phyloP scores from a whole-genome alignment of 2,888 invertebrate genomes.

The Cataglyphis cursor region DNA sequence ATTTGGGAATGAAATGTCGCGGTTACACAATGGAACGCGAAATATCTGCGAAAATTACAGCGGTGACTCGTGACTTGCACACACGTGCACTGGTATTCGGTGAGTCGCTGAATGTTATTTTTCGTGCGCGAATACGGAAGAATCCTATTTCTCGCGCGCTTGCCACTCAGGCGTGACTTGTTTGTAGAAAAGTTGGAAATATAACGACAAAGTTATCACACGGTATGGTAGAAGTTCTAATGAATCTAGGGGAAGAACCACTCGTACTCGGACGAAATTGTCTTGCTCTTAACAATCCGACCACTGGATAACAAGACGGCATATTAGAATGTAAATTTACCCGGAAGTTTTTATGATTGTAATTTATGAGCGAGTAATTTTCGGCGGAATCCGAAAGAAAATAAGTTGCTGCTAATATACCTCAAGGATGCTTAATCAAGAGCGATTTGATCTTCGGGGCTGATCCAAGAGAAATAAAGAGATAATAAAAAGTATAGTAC shows the following conservation, averaged over 20 bases:
- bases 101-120: constrained; percentile 37
- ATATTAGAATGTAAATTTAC: constrained; percentile 52
- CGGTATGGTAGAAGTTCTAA: constrained; percentile 49
- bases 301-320: constrained; percentile 40
- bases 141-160: constrained; percentile 46
- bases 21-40: constrained; percentile 17
- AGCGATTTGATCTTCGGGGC: background rate
- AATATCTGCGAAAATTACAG: constrained; percentile 47
- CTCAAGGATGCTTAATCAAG: constrained; percentile 7
- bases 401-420: constrained; percentile 24
- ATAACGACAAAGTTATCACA: constrained; percentile 55
- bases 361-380: constrained; percentile 47
- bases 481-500: background rate
- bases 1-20: background rate
- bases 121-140: constrained; percentile 31
- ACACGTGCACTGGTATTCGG: constrained; percentile 25
- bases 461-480: background rate
- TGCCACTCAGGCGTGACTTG: constrained; percentile 51
- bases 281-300: constrained; percentile 45
- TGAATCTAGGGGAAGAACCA: constrained; percentile 48
- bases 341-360: constrained; percentile 38
- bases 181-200: constrained; percentile 56
- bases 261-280: constrained; percentile 43
- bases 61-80: constrained; percentile 43
- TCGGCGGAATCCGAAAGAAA: constrained; percentile 18